Conservation (phyloP, 2,113 vertebrate species). For the Cyprinodon variegatus region DNA sequence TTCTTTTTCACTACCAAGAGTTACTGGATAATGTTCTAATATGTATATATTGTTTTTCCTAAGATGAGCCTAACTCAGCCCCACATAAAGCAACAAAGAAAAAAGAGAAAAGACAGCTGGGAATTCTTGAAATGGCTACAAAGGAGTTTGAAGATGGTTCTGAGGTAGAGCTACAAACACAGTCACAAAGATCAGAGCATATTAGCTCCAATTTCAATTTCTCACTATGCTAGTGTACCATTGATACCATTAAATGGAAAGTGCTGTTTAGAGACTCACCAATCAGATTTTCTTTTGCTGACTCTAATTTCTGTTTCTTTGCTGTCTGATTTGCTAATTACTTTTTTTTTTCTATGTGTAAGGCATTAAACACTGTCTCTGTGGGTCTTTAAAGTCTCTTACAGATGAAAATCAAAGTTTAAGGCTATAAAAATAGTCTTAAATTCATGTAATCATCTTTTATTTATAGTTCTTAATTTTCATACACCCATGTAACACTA, state of each 20-base stretch:
- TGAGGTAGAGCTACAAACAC: conserved; percentile 46
- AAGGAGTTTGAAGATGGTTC: conserved; percentile 77
- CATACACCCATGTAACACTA: too few relatives aligned
- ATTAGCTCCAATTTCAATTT: not conserved
- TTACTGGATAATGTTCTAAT: not conserved
- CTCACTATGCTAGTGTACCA: too few relatives aligned
- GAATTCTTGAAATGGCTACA: conserved; percentile 73
- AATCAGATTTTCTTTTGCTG: not conserved
- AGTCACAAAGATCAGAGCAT: not conserved
- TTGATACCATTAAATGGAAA: not conserved
- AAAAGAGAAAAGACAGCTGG: conserved; percentile 51
- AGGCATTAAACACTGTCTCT: too few relatives aligned
- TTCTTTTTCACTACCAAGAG: not conserved
- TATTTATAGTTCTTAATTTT: too few relatives aligned
- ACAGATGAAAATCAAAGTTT: too few relatives aligned
- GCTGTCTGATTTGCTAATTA: too few relatives aligned
- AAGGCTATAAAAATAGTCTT: too few relatives aligned
- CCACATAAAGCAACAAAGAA: conserved; percentile 25
- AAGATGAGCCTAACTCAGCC: conserved; percentile 19
- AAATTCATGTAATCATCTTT: too few relatives aligned
- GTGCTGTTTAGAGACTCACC: not conserved
- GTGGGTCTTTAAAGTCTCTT: too few relatives aligned
- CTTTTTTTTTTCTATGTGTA: too few relatives aligned
- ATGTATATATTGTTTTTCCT: conserved; percentile 11
- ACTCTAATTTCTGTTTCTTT: too few relatives aligned